Base-by-base conservation (phyloP, 2,113 vertebrate genomes). In the Heterotis niloticus region DNA sequence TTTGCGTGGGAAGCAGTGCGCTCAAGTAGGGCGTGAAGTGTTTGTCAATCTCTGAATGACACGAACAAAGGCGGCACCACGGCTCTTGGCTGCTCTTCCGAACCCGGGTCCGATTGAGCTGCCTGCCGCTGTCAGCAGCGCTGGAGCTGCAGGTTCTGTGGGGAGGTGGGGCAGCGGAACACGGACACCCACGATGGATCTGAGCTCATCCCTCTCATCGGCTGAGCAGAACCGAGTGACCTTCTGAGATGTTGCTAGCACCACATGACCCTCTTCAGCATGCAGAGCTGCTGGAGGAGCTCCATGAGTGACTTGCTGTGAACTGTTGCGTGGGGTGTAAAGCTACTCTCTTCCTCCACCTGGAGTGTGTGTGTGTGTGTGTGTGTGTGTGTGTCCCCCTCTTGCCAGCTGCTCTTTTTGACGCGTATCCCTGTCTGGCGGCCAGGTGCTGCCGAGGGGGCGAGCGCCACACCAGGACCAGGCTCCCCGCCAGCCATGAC, bases 401-500 rank as follows among this genome's bases (percentile, higher is more conserved):
- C 23, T 28, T 9, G 17, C 23, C 57, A 23, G n/a, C 23, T 62
- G 14, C 20, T 62, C 60, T 17, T 5, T 62, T 44, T 44, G 34
- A 44, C 16, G 52, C 72, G 10, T 1, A 26, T 85, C 59, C 72
- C 62, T 80, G 0, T 26, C 9, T 82, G 75, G 84, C 85, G 28
- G 71, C 84, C 90, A 88, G 92, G 88, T 87, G 86, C 90, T 80
- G 84, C 88, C 87, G 92, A 95, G 90, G 92, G 92, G 86, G 90
- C 87, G 82, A 88, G 89, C 81, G 88, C 90, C 69, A 89, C 93
- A 86, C 80, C 87, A 84, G 91, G 77, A 85, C 86, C 85, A 83
- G 90, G 90, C 51, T 86, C 90, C 78, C 84, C 84, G 71, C 90
- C 91, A 91, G 90, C 94, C 89, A 97, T 97, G 96, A 97, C 96